These are phyloP conservation scores for Plemyria rubiginata DNA, from an alignment of 2,888 invertebrate genomes.

Conservation along the genomic window DNA sequence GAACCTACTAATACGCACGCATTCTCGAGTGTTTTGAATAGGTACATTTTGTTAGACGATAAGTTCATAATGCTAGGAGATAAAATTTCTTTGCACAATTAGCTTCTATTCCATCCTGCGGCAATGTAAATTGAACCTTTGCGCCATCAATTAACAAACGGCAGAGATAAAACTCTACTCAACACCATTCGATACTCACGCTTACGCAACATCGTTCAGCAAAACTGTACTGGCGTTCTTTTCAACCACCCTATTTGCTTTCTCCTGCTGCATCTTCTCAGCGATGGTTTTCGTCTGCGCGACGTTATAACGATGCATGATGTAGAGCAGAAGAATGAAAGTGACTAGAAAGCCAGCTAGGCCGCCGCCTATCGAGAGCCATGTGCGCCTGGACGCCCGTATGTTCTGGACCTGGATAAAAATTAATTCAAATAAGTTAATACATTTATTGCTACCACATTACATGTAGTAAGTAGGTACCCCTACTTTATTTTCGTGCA, in stretches of 20 bases:
- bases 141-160: not conserved
- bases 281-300: conserved; percentile 67
- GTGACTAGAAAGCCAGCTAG: conserved; percentile 76
- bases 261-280: conserved; percentile 60
- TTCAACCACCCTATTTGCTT: conserved; percentile 55
- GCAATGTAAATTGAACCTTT: too few species aligned
- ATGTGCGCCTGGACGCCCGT: conserved; percentile 67
- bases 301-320: conserved; percentile 79
- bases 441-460: not conserved
- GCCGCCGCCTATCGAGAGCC: conserved; percentile 76
- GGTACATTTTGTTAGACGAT: too few species aligned
- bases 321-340: conserved; percentile 75
- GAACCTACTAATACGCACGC: too few species aligned
- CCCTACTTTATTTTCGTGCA: too few species aligned
- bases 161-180: too few species aligned
- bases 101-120: too few species aligned
- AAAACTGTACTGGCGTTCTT: conserved; percentile 63
- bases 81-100: too few species aligned
- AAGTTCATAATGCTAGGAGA: too few species aligned
- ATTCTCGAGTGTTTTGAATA: too few species aligned
- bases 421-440: not conserved
- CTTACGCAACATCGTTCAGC: conserved; percentile 50
- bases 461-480: too few species aligned
- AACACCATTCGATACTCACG: not conserved
- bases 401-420: conserved; percentile 61